Base-by-base conservation (phyloP, 2,888 invertebrate genomes). In the Pheosia gnoma region DNA sequence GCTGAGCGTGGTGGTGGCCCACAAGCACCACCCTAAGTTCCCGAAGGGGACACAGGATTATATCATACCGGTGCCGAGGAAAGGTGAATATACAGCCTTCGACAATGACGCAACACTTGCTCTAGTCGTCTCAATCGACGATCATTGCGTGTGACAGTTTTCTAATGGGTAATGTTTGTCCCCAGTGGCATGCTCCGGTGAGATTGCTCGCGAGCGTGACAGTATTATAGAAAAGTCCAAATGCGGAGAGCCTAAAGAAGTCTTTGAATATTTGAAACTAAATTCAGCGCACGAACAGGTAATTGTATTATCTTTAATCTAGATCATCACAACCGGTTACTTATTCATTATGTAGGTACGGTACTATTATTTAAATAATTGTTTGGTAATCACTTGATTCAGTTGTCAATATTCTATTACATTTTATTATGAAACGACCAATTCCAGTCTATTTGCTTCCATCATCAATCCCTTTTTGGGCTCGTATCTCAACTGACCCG, bases 191-290 rank as follows among this genome's bases (percentile, higher is more conserved):
- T 93, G 92, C 71, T 82, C 84, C 38, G 76, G 80, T 65, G 84
- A 84, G 10, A 81, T 81, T 62, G 84, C 86, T 56, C 76, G 75
- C 5, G 77, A 83, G 57, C 79, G 91, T 37, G 85, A 85, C 63
- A 83, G 84, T 62, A 78, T 91, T 38, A 89, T 93, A 51, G 82
- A 88, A 61, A 83, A 90, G 60, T 86, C 93, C 11, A 85, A 81
- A 66, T 93, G 93, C 63, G 91, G 92, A 10, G 84, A 82, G 10
- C 93, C 93, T 6, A 89, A 88, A 71, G 91, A 91, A 45, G 88
- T 89, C 41, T 93, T 92, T 78, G 80, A 88, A 11, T 82, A 84
- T 59, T 76, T 93, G 52, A 83, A 84, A 25, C 82, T 84, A 2
- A 80, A 82, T 63, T 84, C 82, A 37, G 83, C 87, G 6, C 86